These are phyloP conservation scores for Tetanocera ferruginea DNA, from an alignment of 2,888 invertebrate species.

Conservation along the genomic window DNA sequence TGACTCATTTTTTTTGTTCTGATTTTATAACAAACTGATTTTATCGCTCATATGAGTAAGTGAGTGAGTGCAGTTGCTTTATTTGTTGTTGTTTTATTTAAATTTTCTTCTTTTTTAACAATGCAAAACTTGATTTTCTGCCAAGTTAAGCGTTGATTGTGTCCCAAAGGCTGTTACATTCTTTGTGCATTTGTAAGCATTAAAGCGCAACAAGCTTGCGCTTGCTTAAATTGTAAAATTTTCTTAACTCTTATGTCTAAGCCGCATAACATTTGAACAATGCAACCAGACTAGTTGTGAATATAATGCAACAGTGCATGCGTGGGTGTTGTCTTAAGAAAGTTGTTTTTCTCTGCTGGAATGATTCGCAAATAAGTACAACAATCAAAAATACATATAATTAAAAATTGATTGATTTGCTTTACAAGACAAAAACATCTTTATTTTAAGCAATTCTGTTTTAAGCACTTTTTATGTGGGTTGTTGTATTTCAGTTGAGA, in stretches of 20 bases:
- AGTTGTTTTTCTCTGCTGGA: neutral
- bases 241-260: neutral
- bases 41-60: slow-evolving; percentile 5
- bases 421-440: too few species aligned
- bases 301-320: neutral
- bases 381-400: too few species aligned
- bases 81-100: neutral
- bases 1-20: neutral
- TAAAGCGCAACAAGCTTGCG: neutral
- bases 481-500: too few species aligned
- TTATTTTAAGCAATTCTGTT: too few species aligned
- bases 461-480: too few species aligned
- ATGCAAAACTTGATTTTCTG: neutral
- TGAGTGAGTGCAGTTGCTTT: neutral
- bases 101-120: neutral
- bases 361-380: too few species aligned
- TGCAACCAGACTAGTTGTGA: neutral
- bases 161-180: neutral
- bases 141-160: neutral
- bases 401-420: too few species aligned
- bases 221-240: neutral
- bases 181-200: slow-evolving; percentile 21
- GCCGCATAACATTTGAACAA: neutral
- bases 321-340: slow-evolving; percentile 9
- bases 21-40: neutral